Base-by-base conservation (phyloP, 2,797 vertebrate species). In the Hypotaenidia okinawae region DNA sequence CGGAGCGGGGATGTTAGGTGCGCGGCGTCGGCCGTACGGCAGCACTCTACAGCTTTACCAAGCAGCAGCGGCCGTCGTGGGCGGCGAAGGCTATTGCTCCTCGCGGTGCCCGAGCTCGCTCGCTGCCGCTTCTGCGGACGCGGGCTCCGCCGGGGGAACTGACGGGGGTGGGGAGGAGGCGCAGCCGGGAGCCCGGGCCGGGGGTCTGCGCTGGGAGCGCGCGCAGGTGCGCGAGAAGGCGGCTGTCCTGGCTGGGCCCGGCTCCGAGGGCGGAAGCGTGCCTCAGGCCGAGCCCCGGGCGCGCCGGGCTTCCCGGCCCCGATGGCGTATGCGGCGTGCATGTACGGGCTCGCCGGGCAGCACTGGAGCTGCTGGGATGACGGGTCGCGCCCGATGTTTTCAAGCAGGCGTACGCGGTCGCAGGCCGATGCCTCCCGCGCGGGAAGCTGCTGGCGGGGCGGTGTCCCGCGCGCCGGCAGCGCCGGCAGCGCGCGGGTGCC, bases 71-170 rank as follows among this genome's bases (percentile, higher is more conserved):
- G 66, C 28, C 21, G 32, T 28, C 8, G 27, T n/a, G 14, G 55
- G 19, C 13, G 16, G 41, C 5, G 27, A 11, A 45, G n/a, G 32
- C 9, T 1, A 16, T 13, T 11, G 11, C 3, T 28, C 7, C 5
- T 6, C 2, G 13, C 0, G 10, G 39, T 14, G 47, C 4, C 5
- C 2, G 0, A 3, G 1, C 4, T 18, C 6, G 11, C 16, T 54
- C n/a, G 16, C 13, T 54, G 45, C 19, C 28, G 21, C 11, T 41
- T 17, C 25, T 41, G 9, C 5, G 43, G 52, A 37, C 35, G 6
- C 32, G 10, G 4, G 43, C 58, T 30, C 35, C 23, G 15, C 15
- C 37, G 7, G 16, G 32, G 49, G 15, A 16, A 3, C 13, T 5
- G 24, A 35, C 16, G 11, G 35, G 16, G 6, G 43, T 45, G 16